Percentiles rank a stretch among this genome's conserved stretches.
These are phyloP conservation scores for Myotis yumanensis DNA, from an alignment of 2,113 vertebrate genomes.

Conservation along the genomic window DNA sequence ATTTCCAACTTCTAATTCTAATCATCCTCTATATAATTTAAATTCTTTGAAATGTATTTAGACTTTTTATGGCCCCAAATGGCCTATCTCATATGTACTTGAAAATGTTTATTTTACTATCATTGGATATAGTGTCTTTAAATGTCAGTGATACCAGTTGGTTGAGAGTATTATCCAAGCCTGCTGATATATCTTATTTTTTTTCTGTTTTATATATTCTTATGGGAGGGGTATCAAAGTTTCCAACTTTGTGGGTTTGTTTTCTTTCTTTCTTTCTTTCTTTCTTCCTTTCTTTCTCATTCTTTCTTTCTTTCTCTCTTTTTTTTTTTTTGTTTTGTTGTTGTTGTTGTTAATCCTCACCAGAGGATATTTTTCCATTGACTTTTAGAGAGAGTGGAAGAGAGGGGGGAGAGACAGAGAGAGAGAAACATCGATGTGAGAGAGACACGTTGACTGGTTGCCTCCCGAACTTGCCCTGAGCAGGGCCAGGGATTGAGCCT, in stretches of 20 bases:
- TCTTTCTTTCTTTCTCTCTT: neutral
- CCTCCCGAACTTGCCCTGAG: too few species aligned
- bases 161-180: neutral
- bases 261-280: neutral
- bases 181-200: neutral
- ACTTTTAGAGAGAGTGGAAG: too few species aligned
- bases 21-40: neutral
- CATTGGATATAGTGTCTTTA: neutral
- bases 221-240: neutral
- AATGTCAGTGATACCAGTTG: neutral
- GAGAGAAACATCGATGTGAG: too few species aligned
- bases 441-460: too few species aligned
- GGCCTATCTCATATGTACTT: neutral
- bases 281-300: neutral
- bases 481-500: too few species aligned
- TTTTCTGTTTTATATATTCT: neutral
- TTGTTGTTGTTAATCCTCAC: too few species aligned
- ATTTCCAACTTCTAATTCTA: neutral
- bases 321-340: too few species aligned
- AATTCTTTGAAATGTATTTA: neutral
- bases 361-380: too few species aligned
- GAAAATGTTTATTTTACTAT: neutral
- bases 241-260: neutral
- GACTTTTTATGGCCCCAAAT: neutral
- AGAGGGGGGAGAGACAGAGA: too few species aligned